Evolutionary conservation across 2,888 invertebrate genomes (phyloP), one percentile per base, ranked within the genome.

Genomic region (Mechanitis mazaeus): DNA sequence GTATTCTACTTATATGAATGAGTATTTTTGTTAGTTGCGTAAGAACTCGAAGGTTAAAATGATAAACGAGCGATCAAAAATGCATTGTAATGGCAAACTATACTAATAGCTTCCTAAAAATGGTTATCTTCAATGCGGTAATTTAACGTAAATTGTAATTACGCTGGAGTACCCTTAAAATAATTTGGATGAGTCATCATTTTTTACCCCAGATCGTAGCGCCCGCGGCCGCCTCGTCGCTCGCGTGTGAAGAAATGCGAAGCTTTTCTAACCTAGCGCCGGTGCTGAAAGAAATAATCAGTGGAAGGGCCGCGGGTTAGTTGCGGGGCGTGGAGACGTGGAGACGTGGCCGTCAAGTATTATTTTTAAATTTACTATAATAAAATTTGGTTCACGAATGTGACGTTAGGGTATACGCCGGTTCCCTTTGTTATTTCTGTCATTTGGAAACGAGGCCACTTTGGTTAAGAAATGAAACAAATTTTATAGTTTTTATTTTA

Each of bases 291-390:
- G 65, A 64, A 55, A 59, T 60, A 59, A 66, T 46, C 53, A 63
- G 65, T 69, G 47, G 64, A 69, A 71, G 71, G 68, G 68, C 63
- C 63, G 59, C 45, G 33, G 47, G 46, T 35, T 55, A 50, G 58
- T 55, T 46, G 59, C 50, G 63, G 62, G 65, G 65, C 69, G 57
- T 66, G 38, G 59, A 61, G 31, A 59, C 69, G 57, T 66, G 38
- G 59, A 61, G 31, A 59, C 56, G 65, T 66, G 45, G 65, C 64
- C 58, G 65, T 59, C 45, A 33, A 33, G 50, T 53, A 57, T 64
- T 78, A 79, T 80, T 78, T 80, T 79, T 75, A 75, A 70, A 70
- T 60, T 62, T 70, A 72, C 71, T 65, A 57, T 72, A 71, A 74
- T 73, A 75, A 74, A 75, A 70, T 71, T 59, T 33, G 61, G 63